A percentile compares a stretch with the other conserved stretches of the same genome.
Conservation (phyloP, 2,113 vertebrate species). For the Corythoichthys haematopterus region DNA sequence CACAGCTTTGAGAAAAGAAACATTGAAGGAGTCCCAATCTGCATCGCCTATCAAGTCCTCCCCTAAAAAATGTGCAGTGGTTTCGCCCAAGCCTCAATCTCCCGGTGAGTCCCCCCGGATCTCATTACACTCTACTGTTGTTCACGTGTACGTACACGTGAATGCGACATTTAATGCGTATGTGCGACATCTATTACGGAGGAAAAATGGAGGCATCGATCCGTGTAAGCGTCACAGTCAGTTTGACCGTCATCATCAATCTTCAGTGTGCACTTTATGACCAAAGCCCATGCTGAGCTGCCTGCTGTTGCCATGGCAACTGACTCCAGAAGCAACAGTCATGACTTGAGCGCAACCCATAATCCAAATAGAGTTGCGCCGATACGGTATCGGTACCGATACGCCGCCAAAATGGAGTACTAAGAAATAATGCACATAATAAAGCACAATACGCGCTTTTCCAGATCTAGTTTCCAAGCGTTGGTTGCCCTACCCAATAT, state of each 20-base stretch:
- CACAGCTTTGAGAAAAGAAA: conserved; percentile 79
- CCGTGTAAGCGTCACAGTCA: not conserved
- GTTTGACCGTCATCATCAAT: not conserved
- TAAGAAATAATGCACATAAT: too few relatives aligned
- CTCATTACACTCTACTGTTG: not conserved
- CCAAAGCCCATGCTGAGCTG: conserved; percentile 4
- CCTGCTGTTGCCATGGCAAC: conserved; percentile 66
- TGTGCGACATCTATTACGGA: not conserved
- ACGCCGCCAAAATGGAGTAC: too few relatives aligned
- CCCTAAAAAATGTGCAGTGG: conserved; percentile 77
- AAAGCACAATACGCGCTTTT: too few relatives aligned
- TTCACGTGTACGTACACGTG: not conserved
- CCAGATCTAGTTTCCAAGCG: too few relatives aligned
- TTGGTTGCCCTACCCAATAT: too few relatives aligned
- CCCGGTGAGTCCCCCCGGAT: conserved; percentile 73
- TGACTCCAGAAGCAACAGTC: conserved; percentile 20
- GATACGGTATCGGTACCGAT: too few relatives aligned
- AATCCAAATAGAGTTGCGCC: too few relatives aligned
- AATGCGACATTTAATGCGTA: not conserved
- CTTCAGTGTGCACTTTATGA: conserved; percentile 25
- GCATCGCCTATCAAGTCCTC: conserved; percentile 70
- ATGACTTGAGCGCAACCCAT: not conserved
- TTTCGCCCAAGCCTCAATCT: conserved; percentile 82
- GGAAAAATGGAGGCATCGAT: not conserved
- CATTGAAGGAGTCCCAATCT: conserved; percentile 76